Evolutionary conservation across 2,113 vertebrate species (phyloP), one percentile per base, ranked within the genome.

Genomic region (Platanista minor): DNA sequence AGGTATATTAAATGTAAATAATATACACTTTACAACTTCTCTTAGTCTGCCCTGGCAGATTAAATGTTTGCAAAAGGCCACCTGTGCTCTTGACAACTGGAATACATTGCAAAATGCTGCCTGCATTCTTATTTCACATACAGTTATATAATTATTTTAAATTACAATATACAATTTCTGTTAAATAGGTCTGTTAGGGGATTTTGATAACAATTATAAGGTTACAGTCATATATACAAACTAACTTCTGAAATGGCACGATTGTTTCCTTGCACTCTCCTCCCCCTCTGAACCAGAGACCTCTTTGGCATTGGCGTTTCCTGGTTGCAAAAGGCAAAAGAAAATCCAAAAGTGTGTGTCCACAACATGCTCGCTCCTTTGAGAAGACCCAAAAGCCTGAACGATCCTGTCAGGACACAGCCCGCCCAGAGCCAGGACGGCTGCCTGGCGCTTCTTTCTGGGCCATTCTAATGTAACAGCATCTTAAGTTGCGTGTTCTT

Each of bases 141-240:
- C 78, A 97, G 96, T 98, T 96, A 98, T 69, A 98, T 97, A 98
- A 98, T 98, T 98, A 98, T 96, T 97, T 98, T 99, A 98, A 99
- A 98, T 98, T 99, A 99, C 98, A 99, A 98, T 99, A 98, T 98
- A 99, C 97, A 99, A 67, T 92, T 97, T 98, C 96, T 98, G 98
- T 98, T 99, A 99, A 99, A 99, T 98, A 99, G 97, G 97, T 97
- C 95, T 96, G 97, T 96, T 87, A 88, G 80, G 71, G 97, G 92
- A 95, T 82, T 98, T 67, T 52, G 96, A 97, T 82, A 97, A 92
- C 96, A 67, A 90, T 39, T 4, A 29, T 25, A 87, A 83, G 98
- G 96, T 97, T 95, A 98, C 92, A 97, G 33, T 97, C 90, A 88
- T 98, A 97, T 98, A 90, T 98, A 98, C 95, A 97, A 77, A 98